phyloP scores from a whole-genome alignment of 1,140 invertebrate genomes.

The Drosophila arawakana region DNA sequence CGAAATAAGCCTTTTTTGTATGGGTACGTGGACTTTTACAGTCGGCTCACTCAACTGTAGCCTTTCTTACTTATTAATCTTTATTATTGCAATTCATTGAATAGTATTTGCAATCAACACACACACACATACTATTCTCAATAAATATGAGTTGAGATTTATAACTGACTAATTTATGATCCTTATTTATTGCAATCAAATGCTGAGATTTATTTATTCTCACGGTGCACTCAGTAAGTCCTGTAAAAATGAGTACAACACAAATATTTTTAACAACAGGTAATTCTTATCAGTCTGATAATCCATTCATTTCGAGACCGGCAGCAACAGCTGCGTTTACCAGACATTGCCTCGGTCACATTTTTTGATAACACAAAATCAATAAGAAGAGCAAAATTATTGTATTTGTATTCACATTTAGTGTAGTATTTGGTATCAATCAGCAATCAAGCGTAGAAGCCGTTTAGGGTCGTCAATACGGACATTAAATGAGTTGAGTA shows the following conservation, averaged over 20 bases:
- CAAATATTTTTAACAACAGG: conserved; percentile 1
- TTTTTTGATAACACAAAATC: conserved; percentile 22
- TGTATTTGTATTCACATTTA: conserved; percentile 23
- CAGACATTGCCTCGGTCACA: conserved; percentile 7
- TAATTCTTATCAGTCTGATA: neutral
- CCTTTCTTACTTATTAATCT: neutral
- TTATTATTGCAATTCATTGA: conserved; percentile 9
- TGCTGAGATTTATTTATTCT: conserved; percentile 1
- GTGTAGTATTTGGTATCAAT: conserved; percentile 29
- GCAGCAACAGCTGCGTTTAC: conserved; percentile 22
- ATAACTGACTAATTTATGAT: conserved; percentile 7
- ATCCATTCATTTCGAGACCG: conserved; percentile 9
- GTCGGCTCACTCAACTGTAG: no score
- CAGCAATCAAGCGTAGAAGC: conserved; percentile 20
- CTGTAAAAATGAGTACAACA: neutral
- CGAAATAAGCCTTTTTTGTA: no score
- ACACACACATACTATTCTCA: neutral
- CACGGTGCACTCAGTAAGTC: neutral
- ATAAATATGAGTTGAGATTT: neutral
- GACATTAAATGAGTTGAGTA: conserved; percentile 23
- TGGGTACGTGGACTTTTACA: no score
- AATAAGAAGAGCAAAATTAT: conserved; percentile 8
- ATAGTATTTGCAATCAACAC: conserved; percentile 3
- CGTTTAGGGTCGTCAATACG: conserved; percentile 14
- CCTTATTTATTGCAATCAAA: neutral